Evolutionary conservation across 2,888 invertebrate genomes (phyloP), one percentile per base, ranked within the genome.

Genomic region (Stictocephala bisonia): DNA sequence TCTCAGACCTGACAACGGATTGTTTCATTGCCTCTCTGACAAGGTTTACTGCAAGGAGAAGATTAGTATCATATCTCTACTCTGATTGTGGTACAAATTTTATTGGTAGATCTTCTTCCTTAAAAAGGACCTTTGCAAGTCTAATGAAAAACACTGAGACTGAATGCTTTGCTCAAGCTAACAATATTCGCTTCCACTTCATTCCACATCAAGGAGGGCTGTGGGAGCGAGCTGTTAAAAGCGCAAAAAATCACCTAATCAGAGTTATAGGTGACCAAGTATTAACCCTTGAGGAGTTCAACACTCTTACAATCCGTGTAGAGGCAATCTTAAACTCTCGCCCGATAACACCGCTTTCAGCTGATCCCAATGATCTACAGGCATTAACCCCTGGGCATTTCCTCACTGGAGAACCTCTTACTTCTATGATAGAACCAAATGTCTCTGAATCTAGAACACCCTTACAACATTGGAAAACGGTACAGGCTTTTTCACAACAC

Each of bases 301-400:
- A n/a, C 11, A 69, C 69, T 31, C 24, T 69, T 6, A 27, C 50
- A 2, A 2, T 6, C 15, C 3, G 58, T 7, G 26, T 64, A 9
- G 64, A 41, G 11, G 64, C 64, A 13, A 64, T 64, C 27, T 24
- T 64, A 15, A 64, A 64, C 26, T 64, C 64, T 3, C 2, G 31
- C 9, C 64, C 64, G 2, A 22, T 64, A 15, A 40, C 9, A 24
- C 64, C 31, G 15, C 13, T 64, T 9, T 64, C 60, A 18, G 27
- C 31, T 18, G 60, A 60, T 29, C 60, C 79, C 0, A 50, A 51
- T 15, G 79, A 80, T 64, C 77, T 77, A 0, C 26, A 71, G 4
- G 77, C 75, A 3, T 60, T 81, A 0, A 78, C 79, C 2, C 80
- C 80, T 0, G 78, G 78, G 7, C 79, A 80, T 73, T 81, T 80